These are phyloP conservation scores for Brachycybe producta DNA, from an alignment of 2,888 invertebrate genomes.

Conservation along the genomic window DNA sequence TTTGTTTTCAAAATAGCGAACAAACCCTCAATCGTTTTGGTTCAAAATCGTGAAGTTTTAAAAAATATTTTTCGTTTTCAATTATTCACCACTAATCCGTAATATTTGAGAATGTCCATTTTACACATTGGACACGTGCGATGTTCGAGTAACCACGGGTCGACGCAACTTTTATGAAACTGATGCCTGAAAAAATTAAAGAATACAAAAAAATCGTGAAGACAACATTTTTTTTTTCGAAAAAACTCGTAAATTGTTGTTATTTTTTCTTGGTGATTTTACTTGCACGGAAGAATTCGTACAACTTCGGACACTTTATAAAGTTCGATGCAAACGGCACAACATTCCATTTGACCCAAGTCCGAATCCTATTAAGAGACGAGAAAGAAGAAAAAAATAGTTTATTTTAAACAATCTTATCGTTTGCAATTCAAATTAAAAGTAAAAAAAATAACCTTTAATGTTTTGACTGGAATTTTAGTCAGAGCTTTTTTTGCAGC, in stretches of 20 bases:
- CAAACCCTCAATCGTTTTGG: no score
- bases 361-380: conserved; percentile 50
- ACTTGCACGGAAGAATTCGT: conserved; percentile 84
- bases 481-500: conserved; percentile 88
- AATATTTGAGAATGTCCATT: conserved; percentile 82
- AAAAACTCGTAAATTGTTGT: background rate
- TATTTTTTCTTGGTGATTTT: no score
- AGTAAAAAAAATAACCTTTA: conserved; percentile 36
- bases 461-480: conserved; percentile 78
- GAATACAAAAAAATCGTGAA: conserved; percentile 5
- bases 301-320: conserved; percentile 77
- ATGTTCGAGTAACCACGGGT: conserved; percentile 90
- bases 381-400: no score
- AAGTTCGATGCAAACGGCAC: conserved; percentile 88
- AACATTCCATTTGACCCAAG: conserved; percentile 76
- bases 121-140: conserved; percentile 95
- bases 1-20: no score
- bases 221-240: background rate
- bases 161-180: conserved; percentile 90
- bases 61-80: background rate
- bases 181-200: conserved; percentile 56
- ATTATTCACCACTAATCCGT: conserved; percentile 55
- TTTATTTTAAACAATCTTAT: no score
- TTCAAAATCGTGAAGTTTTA: no score
- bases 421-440: no score